These are phyloP conservation scores for Drosophila eohydei DNA, from an alignment of 2,888 invertebrate genomes.

Conservation along the genomic window DNA sequence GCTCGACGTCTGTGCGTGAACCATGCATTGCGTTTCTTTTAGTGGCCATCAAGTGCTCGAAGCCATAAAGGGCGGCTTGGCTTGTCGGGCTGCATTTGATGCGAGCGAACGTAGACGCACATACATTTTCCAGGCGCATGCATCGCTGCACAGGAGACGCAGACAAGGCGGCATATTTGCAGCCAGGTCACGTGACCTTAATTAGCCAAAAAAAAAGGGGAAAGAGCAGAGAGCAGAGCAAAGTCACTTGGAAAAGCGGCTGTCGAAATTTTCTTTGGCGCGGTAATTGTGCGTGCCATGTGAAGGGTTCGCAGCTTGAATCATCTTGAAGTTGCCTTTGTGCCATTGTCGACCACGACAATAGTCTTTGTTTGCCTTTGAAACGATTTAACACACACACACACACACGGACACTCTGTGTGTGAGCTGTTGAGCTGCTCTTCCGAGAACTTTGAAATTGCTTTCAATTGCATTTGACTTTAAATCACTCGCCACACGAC, in stretches of 20 bases:
- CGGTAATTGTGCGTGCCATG: constrained; percentile 56
- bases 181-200: constrained; percentile 72
- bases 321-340: constrained; percentile 31
- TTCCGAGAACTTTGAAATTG: constrained; percentile 46
- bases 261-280: constrained; percentile 29
- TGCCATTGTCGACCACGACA: constrained; percentile 18
- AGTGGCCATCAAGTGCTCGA: constrained; percentile 21
- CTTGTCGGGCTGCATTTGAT: constrained; percentile 62
- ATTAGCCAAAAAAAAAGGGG: constrained; percentile 55
- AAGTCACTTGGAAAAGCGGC: constrained; percentile 35
- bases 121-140: constrained; percentile 61
- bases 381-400: constrained; percentile 6
- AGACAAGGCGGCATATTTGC: constrained; percentile 29
- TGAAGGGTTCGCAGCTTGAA: constrained; percentile 35
- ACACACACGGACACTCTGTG: neutral
- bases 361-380: constrained; percentile 18
- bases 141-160: constrained; percentile 62
- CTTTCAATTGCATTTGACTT: constrained; percentile 53
- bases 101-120: constrained; percentile 33
- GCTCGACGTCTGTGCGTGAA: constrained; percentile 59
- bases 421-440: neutral
- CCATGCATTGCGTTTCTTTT: constrained; percentile 54
- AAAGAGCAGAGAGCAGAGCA: neutral
- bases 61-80: constrained; percentile 1
- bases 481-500: constrained; percentile 55